Evolutionary conservation across 2,888 invertebrate genomes (phyloP), one percentile per base, ranked within the genome.

Genomic region (Sphaerophoria rueppellii): DNA sequence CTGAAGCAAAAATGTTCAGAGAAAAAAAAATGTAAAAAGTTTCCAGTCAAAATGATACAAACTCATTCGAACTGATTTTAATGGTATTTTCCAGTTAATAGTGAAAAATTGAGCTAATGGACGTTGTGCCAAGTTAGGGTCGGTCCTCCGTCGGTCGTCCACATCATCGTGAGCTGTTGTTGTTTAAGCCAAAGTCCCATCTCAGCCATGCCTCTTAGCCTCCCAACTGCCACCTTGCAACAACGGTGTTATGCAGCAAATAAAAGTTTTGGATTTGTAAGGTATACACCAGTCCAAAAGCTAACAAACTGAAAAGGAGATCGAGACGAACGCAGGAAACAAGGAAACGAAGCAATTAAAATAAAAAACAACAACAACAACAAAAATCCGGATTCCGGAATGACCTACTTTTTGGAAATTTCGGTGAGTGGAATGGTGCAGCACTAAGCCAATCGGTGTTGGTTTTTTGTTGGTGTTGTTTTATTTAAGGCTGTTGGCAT

Each of bases 11-110:
- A 43, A 35, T 16, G 16, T 40, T 16, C 16, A 40, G 5, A 46
- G n/a, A 32, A 9, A 60, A 61, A 7, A 65, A 14, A 7, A 58
- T 5, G 1, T 61, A 9, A 35, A 67, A 72, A 60, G 67, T 58
- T 80, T 80, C 71, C 71, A 80, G 67, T 76, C 69, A 75, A 85
- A 85, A 76, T 61, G 80, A 80, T 80, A 76, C 72, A 80, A 80
- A 85, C 80, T 85, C 80, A 85, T 61, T 80, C 80, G 75, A 76
- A 83, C 75, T 83, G 80, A 80, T 83, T 60, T 85, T 85, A 80
- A 80, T 85, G 76, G 76, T 52, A 72, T 80, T 85, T 75, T 16
- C 75, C 54, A 76, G 72, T 85, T 80, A 80, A 85, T 80, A 58
- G 83, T 43, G 72, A 63, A 67, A 54, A 80, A 85, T 80, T 80